phyloP scores from a whole-genome alignment of 2,113 vertebrate species.

The Phaethornis superciliosus region DNA sequence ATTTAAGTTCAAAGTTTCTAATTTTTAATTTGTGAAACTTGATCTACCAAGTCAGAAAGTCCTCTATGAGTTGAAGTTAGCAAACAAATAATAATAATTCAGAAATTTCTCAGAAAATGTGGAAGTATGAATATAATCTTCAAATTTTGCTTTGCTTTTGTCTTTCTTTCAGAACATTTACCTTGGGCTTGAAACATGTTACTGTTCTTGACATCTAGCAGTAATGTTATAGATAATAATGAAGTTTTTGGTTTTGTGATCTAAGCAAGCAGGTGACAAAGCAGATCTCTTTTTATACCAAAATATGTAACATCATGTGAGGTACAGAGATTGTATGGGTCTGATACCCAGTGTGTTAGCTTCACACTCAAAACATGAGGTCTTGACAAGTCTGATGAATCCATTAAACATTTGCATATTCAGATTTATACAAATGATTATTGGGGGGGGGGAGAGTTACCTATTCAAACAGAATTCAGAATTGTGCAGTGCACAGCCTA shows the following conservation, averaged over 20 bases:
- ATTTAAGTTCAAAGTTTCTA: neutral
- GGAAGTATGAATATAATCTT: neutral
- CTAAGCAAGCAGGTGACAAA: constrained; percentile 17
- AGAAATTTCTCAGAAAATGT: neutral
- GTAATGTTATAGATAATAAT: neutral
- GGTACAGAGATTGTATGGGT: neutral
- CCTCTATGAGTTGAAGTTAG: neutral
- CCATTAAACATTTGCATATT: neutral
- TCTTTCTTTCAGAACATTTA: neutral
- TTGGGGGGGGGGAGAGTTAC: neutral
- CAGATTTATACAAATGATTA: neutral
- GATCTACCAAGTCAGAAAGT: neutral
- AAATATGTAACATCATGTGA: neutral
- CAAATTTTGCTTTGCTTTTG: neutral
- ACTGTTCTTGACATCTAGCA: neutral
- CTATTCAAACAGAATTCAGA: neutral
- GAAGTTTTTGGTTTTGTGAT: constrained; percentile 1
- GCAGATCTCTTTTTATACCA: neutral
- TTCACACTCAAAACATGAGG: fast-evolving
- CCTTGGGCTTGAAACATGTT: neutral
- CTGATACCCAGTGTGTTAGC: neutral
- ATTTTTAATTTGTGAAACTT: neutral
- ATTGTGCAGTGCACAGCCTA: neutral
- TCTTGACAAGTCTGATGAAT: neutral
- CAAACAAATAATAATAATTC: neutral